These are phyloP conservation scores for Lepidurus apus DNA, from an alignment of 1,140 invertebrate species.

Conservation along the genomic window DNA sequence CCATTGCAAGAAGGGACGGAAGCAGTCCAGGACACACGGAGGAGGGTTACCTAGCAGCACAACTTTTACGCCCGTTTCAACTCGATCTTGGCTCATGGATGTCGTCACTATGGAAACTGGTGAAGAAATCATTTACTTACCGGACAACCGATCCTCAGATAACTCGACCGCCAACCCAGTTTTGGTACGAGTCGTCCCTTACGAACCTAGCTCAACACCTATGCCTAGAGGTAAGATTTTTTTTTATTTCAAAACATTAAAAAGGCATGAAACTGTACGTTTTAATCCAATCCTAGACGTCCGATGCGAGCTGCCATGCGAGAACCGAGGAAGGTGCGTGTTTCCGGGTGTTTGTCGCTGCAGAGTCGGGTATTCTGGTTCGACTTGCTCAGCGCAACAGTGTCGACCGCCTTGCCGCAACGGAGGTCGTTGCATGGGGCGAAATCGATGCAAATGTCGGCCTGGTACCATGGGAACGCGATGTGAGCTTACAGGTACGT, in stretches of 20 bases:
- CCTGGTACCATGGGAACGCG: constrained; percentile 23
- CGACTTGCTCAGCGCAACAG: background rate
- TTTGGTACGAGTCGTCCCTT: background rate
- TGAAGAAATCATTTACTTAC: constrained; percentile 12
- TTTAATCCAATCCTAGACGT: background rate
- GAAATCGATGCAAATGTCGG: constrained; percentile 32
- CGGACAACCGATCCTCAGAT: background rate
- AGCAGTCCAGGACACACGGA: background rate
- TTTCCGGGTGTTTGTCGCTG: constrained; percentile 18
- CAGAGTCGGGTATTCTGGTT: constrained; percentile 10
- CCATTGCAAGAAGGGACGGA: background rate
- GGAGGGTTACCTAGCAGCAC: background rate
- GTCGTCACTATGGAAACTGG: background rate
- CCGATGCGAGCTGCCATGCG: background rate
- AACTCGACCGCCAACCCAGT: constrained; percentile 11
- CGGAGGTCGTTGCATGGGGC: constrained; percentile 31
- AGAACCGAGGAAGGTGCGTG: constrained; percentile 24
- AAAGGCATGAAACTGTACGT: background rate
- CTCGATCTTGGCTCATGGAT: background rate
- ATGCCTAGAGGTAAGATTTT: background rate
- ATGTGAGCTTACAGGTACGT: constrained; percentile 23
- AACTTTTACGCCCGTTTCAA: background rate
- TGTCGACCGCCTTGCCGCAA: constrained; percentile 31
- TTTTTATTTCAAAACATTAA: background rate
- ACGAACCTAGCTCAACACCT: background rate